phyloP scores from a whole-genome alignment of 2,888 invertebrate species.

The Brachyopa scutellaris region DNA sequence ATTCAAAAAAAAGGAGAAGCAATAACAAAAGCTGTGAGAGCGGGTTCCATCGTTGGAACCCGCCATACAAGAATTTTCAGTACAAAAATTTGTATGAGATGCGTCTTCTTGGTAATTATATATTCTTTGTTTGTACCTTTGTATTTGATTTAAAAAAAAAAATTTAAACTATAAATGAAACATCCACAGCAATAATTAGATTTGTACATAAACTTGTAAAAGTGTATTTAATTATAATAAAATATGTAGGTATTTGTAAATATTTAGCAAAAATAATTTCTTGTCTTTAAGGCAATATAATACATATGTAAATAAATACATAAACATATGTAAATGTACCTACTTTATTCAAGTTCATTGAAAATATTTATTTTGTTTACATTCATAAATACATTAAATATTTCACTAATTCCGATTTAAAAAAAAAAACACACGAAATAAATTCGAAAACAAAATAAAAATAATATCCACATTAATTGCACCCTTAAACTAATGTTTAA shows the following conservation, averaged over 20 bases:
- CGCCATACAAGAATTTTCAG: too few species aligned
- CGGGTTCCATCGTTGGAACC: too few species aligned
- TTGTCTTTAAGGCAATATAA: neutral
- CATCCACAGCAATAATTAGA: slow-evolving; percentile 14
- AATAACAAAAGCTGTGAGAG: too few species aligned
- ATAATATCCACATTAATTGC: neutral
- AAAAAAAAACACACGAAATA: neutral
- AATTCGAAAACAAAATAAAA: neutral
- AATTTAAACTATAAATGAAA: neutral
- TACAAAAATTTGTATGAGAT: too few species aligned
- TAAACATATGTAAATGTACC: slow-evolving; percentile 7
- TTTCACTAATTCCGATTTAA: slow-evolving; percentile 6
- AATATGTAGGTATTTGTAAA: slow-evolving; percentile 20
- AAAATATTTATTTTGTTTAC: neutral
- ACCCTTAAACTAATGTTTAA: slow-evolving; percentile 4
- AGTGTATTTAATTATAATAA: neutral
- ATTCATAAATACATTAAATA: slow-evolving; percentile 1
- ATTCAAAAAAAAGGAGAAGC: too few species aligned
- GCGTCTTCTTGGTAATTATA: too few species aligned
- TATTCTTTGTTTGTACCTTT: too few species aligned
- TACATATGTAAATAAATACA: too few species aligned
- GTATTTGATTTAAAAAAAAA: neutral
- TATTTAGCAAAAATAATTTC: slow-evolving; percentile 1
- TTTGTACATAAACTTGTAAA: slow-evolving; percentile 13
- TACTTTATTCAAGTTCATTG: neutral